A percentile compares a stretch with the other conserved stretches of the same genome.
These are phyloP conservation scores for Esox masquinongy DNA, from an alignment of 2,797 vertebrate genomes.

Conservation along the genomic window DNA sequence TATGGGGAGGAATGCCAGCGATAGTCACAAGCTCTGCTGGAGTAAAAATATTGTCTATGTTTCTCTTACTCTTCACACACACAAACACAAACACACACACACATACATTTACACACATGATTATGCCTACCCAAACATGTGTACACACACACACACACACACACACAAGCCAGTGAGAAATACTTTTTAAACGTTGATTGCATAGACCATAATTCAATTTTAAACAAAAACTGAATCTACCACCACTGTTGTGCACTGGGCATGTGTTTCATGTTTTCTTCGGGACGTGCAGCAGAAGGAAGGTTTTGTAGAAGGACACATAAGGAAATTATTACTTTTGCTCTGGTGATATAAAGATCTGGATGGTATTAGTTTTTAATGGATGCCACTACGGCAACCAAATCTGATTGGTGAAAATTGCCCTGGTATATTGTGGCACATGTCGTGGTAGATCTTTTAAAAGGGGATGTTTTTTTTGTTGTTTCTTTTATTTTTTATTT, in stretches of 20 bases:
- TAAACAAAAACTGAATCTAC: too few relatives aligned
- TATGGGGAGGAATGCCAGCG: background rate
- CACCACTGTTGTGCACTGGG: background rate
- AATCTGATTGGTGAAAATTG: constrained; percentile 26
- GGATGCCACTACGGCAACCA: constrained; percentile 17
- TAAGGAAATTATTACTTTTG: constrained; percentile 25
- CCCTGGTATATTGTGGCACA: constrained; percentile 1
- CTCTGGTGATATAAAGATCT: constrained; percentile 18
- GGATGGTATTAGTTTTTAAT: constrained; percentile 12
- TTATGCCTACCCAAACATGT: too few relatives aligned
- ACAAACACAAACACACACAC: too few relatives aligned
- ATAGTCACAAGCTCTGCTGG: background rate
- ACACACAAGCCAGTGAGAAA: background rate
- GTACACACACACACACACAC: too few relatives aligned
- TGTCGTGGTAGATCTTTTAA: constrained; percentile 5
- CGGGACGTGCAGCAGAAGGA: background rate
- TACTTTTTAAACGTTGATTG: too few relatives aligned
- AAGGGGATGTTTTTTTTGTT: background rate
- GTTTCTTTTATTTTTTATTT: too few relatives aligned
- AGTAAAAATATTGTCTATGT: background rate
- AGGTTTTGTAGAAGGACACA: constrained; percentile 3
- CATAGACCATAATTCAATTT: too few relatives aligned
- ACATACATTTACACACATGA: too few relatives aligned
- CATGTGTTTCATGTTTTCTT: background rate
- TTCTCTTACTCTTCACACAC: background rate